Base-by-base conservation (phyloP, 2,888 invertebrate species). In the Eurytoma adleriae region DNA sequence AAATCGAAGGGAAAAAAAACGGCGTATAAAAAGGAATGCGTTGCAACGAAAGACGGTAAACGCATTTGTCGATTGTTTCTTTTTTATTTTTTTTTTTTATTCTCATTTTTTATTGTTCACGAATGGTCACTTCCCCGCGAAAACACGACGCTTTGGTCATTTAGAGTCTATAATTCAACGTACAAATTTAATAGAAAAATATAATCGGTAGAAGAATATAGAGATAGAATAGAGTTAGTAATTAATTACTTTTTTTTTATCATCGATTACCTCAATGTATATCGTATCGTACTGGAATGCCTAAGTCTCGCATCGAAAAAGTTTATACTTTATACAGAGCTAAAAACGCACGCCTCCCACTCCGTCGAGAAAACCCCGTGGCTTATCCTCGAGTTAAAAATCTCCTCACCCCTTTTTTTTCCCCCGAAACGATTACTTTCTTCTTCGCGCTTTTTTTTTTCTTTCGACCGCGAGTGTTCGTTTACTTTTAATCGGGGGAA, bases 161-260 rank as follows among this genome's bases (percentile, higher is more conserved):
- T 48, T 89, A 88, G 86, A 88, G 88, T 88, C 88, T 89, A 90
- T 86, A 90, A 90, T 90, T 89, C 87, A 90, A 90, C 90, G 89
- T 90, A 90, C 90, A 90, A 90, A 90, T 90, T 87, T 89, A 90
- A 90, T 90, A 90, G 90, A 90, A 90, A 90, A 90, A 90, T 90
- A 90, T 90, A 90, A 90, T 90, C 86, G 88, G 89, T 90, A 90
- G 89, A 90, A 90, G 89, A 90, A 90, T 88, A 88, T 90, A 90
- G 90, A 90, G 89, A 90, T 90, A 90, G 89, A 88, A 87, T 87
- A 89, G 89, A 89, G 90, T 88, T 89, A 89, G 88, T 40, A 89
- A 88, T 89, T 86, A 89, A 88, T 89, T 86, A 84, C 85, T 86
- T 82, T 84, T 84, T 84, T 85, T 82, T 83, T 27, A n/a, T 82